phyloP scores from a whole-genome alignment of 2,113 vertebrate species.

The Limnothrissa miodon region DNA sequence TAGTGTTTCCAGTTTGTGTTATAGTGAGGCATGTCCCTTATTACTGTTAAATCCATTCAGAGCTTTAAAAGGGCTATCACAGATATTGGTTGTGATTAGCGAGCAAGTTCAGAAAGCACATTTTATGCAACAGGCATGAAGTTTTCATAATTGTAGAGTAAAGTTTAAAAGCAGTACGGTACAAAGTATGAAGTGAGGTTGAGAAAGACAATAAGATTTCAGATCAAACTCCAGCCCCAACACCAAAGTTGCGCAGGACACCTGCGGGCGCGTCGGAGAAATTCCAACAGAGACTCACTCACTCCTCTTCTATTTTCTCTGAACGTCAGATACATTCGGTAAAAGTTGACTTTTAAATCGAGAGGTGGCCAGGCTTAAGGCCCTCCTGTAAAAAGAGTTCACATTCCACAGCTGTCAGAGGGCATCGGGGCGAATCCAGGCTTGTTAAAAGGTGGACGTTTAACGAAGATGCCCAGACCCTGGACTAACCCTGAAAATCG shows the following conservation, averaged over 20 bases:
- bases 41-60: not conserved
- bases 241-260: conserved; percentile 52
- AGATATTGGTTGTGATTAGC: not conserved
- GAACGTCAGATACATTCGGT: conserved; percentile 55
- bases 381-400: conserved; percentile 61
- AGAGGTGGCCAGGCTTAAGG: conserved; percentile 67
- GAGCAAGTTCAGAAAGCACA: not conserved
- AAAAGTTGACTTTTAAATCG: conserved; percentile 47
- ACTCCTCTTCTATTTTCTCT: conserved; percentile 29
- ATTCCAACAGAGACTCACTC: conserved; percentile 42
- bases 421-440: conserved; percentile 65
- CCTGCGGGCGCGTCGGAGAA: conserved; percentile 58
- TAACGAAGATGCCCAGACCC: conserved; percentile 25
- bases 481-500: not conserved
- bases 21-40: not conserved
- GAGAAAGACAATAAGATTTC: not conserved
- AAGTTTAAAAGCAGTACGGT: not conserved
- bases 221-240: not conserved
- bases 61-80: not conserved
- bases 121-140: not conserved
- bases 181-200: not conserved
- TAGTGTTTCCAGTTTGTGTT: not conserved
- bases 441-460: conserved; percentile 59
- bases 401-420: conserved; percentile 73
- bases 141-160: not conserved